Evolutionary conservation across 2,113 vertebrate species (phyloP).

Genomic region (Isurus oxyrinchus): DNA sequence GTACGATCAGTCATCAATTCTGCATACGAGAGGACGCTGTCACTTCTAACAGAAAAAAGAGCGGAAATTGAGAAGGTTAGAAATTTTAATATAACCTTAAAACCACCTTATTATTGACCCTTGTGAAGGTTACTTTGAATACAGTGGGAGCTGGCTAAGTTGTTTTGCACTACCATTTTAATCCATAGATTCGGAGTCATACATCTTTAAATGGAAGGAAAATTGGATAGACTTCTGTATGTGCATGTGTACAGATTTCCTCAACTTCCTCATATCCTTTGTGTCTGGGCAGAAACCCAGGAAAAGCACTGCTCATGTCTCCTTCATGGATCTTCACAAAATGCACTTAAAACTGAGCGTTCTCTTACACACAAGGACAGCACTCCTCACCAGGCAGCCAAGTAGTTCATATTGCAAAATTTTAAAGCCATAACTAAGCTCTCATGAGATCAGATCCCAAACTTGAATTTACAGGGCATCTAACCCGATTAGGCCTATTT

Average conservation of each 20-base stretch:
- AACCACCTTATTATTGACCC: neutral
- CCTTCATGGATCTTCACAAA: neutral
- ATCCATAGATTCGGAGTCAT: neutral
- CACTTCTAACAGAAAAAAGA: constrained; percentile 75
- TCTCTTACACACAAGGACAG: neutral
- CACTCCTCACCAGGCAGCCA: neutral
- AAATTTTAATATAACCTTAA: neutral
- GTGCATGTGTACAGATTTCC: neutral
- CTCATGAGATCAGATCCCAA: neutral
- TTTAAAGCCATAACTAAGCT: neutral
- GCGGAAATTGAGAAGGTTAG: constrained; percentile 86
- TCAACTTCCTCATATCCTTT: neutral
- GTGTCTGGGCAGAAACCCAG: neutral
- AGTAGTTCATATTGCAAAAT: neutral
- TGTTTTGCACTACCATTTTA: neutral
- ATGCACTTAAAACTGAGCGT: neutral
- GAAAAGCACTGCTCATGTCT: neutral
- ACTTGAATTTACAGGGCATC: neutral
- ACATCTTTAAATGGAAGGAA: neutral
- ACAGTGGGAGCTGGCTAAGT: neutral
- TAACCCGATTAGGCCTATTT: neutral
- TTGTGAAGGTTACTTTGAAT: neutral
- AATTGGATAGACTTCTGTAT: neutral
- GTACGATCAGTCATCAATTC: constrained; percentile 72
- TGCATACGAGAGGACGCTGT: constrained; percentile 71